phyloP scores from a whole-genome alignment of 2,113 vertebrate genomes.

The Albula glossodonta region DNA sequence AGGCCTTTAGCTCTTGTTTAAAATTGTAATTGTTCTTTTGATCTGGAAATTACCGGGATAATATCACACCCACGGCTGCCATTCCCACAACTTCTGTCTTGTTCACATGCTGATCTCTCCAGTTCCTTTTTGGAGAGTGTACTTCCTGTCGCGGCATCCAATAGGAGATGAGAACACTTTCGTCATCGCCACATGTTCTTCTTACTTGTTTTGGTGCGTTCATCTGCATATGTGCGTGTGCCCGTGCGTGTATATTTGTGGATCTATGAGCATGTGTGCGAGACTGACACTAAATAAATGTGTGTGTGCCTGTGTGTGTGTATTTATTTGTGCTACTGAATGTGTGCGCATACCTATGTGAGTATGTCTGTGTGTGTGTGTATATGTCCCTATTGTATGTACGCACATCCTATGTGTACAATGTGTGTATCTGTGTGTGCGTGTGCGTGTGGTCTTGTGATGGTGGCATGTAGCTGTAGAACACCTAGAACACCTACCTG shows the following conservation, averaged over 20 bases:
- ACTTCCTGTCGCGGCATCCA: neutral
- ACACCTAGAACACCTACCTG: too few species aligned
- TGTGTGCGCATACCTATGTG: neutral
- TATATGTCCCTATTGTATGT: neutral
- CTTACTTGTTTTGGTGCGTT: too few species aligned
- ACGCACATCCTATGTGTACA: too few species aligned
- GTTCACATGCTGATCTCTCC: neutral
- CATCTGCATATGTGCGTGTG: too few species aligned
- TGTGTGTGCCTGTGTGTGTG: too few species aligned
- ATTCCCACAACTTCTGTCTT: neutral
- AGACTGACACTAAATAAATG: too few species aligned
- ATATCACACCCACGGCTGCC: neutral
- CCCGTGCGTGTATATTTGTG: too few species aligned
- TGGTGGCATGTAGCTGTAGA: too few species aligned
- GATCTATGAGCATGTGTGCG: too few species aligned
- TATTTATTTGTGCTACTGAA: too few species aligned
- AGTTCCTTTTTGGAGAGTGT: neutral
- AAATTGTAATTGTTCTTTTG: neutral
- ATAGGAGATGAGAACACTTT: neutral
- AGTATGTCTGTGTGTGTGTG: neutral
- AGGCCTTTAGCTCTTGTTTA: neutral
- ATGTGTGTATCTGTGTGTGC: too few species aligned
- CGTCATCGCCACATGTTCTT: neutral
- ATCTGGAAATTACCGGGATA: neutral
- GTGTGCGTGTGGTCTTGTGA: too few species aligned